phyloP scores from a whole-genome alignment of 2,888 invertebrate genomes.

The Dolichomitus sp. region DNA sequence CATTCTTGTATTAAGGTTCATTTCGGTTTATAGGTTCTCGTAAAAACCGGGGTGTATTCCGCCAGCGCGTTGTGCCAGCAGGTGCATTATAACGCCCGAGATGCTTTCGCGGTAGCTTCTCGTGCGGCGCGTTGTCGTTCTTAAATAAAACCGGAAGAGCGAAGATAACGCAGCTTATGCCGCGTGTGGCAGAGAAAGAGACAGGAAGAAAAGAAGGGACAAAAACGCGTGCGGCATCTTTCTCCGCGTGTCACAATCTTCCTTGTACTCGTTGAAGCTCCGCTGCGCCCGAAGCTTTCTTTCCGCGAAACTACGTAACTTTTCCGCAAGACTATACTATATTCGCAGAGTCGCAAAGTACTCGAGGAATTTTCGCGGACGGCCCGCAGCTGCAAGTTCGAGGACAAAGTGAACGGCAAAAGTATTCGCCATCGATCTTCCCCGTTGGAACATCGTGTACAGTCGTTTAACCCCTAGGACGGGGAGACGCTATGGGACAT shows the following conservation, averaged over 20 bases:
- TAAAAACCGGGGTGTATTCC: conserved; percentile 75
- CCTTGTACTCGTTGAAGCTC: conserved; percentile 11
- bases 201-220: background rate
- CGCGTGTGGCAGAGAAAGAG: conserved; percentile 8
- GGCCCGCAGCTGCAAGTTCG: background rate
- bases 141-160: conserved; percentile 75
- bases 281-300: conserved; percentile 19
- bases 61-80: conserved; percentile 70
- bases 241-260: conserved; percentile 42
- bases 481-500: background rate
- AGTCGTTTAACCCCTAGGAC: conserved; percentile 16
- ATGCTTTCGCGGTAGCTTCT: conserved; percentile 47
- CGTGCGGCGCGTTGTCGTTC: conserved; percentile 64
- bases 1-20: conserved; percentile 81
- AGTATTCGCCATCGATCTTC: conserved; percentile 31
- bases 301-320: conserved; percentile 30
- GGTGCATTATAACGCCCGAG: conserved; percentile 78
- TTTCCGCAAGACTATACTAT: conserved; percentile 14
- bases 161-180: conserved; percentile 66
- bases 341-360: conserved; percentile 29
- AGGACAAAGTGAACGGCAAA: conserved; percentile 14
- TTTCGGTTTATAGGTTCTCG: conserved; percentile 80
- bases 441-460: conserved; percentile 19
- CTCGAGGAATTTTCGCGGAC: conserved; percentile 22
- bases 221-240: background rate